A percentile compares a stretch with the other conserved stretches of the same genome.
Evolutionary conservation across 2,888 invertebrate genomes (phyloP).

Genomic region (Amaurobius ferox): DNA sequence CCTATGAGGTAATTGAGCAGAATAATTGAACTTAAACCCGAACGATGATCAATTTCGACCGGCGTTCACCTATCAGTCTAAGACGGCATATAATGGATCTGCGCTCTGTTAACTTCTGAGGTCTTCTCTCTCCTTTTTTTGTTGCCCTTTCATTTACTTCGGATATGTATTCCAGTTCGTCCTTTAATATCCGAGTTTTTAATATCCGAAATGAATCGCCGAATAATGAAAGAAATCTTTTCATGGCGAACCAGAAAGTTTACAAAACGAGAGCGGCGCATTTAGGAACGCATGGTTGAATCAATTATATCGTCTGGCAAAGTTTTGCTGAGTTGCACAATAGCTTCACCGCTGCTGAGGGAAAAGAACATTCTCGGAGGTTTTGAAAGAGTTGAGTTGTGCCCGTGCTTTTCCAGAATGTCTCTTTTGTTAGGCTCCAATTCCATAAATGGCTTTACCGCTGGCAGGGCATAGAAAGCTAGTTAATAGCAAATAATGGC

Average conservation of each 20-base stretch:
- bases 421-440: conserved; percentile 58
- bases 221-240: conserved; percentile 59
- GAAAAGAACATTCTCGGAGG: conserved; percentile 50
- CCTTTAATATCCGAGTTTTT: conserved; percentile 55
- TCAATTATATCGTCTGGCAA: conserved; percentile 61
- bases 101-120: conserved; percentile 67
- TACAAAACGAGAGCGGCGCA: conserved; percentile 62
- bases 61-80: conserved; percentile 60
- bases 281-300: conserved; percentile 65
- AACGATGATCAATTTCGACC: conserved; percentile 48
- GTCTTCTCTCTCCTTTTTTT: conserved; percentile 38
- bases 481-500: conserved; percentile 45
- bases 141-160: conserved; percentile 37
- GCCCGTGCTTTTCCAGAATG: conserved; percentile 28
- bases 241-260: conserved; percentile 55
- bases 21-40: conserved; percentile 52
- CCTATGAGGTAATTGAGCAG: conserved; percentile 53
- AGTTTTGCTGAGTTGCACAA: conserved; percentile 67
- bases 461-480: conserved; percentile 36
- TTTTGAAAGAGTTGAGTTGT: conserved; percentile 54
- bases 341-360: conserved; percentile 54
- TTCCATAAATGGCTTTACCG: conserved; percentile 37
- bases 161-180: conserved; percentile 61
- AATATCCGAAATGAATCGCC: conserved; percentile 60
- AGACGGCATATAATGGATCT: conserved; percentile 61